Base-by-base conservation (phyloP, 2,888 invertebrate genomes). In the Hoplodrina ambigua region DNA sequence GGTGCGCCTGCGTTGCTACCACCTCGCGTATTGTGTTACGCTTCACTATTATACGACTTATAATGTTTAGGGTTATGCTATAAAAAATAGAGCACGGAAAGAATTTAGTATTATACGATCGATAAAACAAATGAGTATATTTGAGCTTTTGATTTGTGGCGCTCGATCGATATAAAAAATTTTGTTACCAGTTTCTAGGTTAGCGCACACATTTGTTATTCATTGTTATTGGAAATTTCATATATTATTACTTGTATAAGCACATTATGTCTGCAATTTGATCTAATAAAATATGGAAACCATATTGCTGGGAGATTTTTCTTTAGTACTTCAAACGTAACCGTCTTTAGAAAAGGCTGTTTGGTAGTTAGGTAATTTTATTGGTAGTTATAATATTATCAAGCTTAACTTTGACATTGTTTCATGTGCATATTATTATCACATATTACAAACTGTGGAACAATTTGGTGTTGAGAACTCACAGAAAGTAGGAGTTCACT, bases 21-120 rank as follows among this genome's bases (percentile, higher is more conserved):
- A 71, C 69, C 56, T 69, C 79, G 71, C 73, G 75, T 81, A 86
- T 86, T 85, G 78, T 85, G 58, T 86, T 86, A 86, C 86, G 78
- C 52, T 71, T 72, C 57, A 69, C 61, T 62, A 74, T 84, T 75
- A 72, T 79, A 78, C 72, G 72, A 72, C 53, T 56, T 62, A 37
- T 77, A 78, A 17, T 46, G 71, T 79, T 68, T 81, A 78, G 78
- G 70, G 72, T 72, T 75, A 70, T 74, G 65, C 68, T 58, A 72
- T 75, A 60, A 61, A 81, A 82, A 82, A 73, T 78, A 67, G 78
- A 84, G 60, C 74, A 75, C 55, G 54, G 19, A 63, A 68, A 55
- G 56, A 64, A 63, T 72, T 67, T 68, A 61, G 17, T 69, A 73
- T 74, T 84, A 78, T 78, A 59, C 30, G 59, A 82, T 74, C 82